These are phyloP conservation scores for Lepidothrix coronata DNA, from an alignment of 2,113 vertebrate species.

Conservation along the genomic window DNA sequence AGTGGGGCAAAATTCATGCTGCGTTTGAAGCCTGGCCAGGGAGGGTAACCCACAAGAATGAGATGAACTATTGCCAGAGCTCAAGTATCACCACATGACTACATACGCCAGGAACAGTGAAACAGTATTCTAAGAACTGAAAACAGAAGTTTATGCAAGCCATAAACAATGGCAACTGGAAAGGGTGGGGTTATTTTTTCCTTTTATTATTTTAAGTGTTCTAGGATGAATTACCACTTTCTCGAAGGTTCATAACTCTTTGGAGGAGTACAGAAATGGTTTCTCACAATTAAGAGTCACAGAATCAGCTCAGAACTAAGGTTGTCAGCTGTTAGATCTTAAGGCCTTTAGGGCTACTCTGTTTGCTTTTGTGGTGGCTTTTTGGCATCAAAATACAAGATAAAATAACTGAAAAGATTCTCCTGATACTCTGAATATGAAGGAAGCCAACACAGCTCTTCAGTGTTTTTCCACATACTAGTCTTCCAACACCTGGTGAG, in stretches of 20 bases:
- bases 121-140: neutral
- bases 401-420: neutral
- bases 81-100: neutral
- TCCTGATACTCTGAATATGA: neutral
- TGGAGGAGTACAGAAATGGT: neutral
- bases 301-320: neutral
- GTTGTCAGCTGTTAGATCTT: neutral
- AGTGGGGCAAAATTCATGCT: neutral
- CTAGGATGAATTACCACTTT: neutral
- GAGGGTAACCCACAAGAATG: neutral
- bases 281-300: neutral
- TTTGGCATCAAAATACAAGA: neutral
- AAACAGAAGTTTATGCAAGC: neutral
- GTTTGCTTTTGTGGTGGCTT: neutral
- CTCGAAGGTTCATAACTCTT: neutral
- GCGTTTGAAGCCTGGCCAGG: neutral
- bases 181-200: neutral
- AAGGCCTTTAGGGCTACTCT: neutral
- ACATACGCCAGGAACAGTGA: neutral
- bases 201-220: neutral
- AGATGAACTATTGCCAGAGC: neutral
- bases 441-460: neutral
- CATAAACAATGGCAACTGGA: neutral
- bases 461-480: neutral
- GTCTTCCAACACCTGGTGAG: neutral